Base-by-base conservation (phyloP, 2,888 invertebrate species). In the Eugnorisma glareosa region DNA sequence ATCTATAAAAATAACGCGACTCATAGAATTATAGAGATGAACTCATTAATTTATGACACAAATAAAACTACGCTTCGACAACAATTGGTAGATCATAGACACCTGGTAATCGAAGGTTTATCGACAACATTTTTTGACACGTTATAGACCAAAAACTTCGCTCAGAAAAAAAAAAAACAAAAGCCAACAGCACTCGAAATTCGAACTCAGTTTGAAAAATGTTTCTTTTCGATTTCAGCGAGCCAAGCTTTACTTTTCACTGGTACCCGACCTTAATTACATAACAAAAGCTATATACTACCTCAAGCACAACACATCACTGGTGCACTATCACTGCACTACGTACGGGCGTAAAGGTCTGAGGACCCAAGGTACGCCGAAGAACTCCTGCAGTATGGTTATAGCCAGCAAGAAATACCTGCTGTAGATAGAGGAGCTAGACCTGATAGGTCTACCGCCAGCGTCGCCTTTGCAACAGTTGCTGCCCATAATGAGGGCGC, bases 391-490 rank as follows among this genome's bases (percentile, higher is more conserved):
- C 54, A 91, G 92, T 89, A 94, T 83, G 91, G 93, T 86, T 90
- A 96, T 89, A 88, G 89, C 92, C 93, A 95, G 91, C 94, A 93
- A 92, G 91, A 95, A 93, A 93, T 96, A 97, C 97, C 97, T 97
- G 95, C 92, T 94, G 95, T 97, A 97, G 88, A 95, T 95, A 73
- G 97, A 97, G 73, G 97, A 96, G 89, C 93, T 93, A 83, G 96
- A 94, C 89, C 95, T 93, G 90, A 95, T 89, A 75, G 96, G 95
- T 86, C 94, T 93, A 88, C 94, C 94, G 86, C 96, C 95, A 84
- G 97, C 95, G 92, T 97, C 97, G 92, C 97, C 97, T 92, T 97
- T 97, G 94, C 97, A 97, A 94, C 97, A 97, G 92, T 97, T 97
- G 93, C 97, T 97, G 92, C 97, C 97, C 97, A 97, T 97, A 86